phyloP scores from a whole-genome alignment of 2,113 vertebrate genomes.

The Rhabdomys dilectus region DNA sequence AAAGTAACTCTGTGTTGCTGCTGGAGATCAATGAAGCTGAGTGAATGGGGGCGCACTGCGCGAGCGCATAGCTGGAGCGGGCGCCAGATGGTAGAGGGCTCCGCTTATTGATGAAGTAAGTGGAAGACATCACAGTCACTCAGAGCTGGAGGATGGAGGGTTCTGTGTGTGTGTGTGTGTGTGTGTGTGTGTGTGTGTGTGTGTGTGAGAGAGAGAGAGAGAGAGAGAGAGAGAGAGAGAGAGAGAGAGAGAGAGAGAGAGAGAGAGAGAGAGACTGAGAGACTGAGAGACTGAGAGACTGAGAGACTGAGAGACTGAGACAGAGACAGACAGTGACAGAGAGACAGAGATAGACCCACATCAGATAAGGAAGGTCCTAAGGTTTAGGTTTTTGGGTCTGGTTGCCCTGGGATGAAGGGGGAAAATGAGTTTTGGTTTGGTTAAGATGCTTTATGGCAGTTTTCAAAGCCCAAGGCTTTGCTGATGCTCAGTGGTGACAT shows the following conservation, averaged over 20 bases:
- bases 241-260: not conserved
- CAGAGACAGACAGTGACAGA: not conserved
- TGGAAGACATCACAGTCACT: conserved; percentile 45
- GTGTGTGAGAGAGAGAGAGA: not conserved
- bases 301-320: not conserved
- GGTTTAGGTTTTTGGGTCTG: conserved; percentile 23
- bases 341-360: not conserved
- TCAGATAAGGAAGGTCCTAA: conserved; percentile 61
- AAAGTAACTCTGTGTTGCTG: conserved; percentile 94
- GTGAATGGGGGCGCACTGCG: conserved; percentile 88
- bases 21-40: conserved; percentile 88
- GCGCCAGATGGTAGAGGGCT: conserved; percentile 73
- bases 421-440: conserved; percentile 15
- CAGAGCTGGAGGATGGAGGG: not conserved
- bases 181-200: conserved; percentile 22
- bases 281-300: not conserved
- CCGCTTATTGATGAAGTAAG: conserved; percentile 79
- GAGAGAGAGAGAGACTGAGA: not conserved
- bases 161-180: not conserved
- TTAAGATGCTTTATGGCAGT: conserved; percentile 76
- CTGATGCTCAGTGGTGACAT: conserved; percentile 33
- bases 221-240: not conserved
- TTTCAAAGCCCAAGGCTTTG: conserved; percentile 58
- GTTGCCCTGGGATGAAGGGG: not conserved
- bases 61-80: conserved; percentile 57